phyloP scores from a whole-genome alignment of 2,113 vertebrate genomes.

The Notothenia rossii region DNA sequence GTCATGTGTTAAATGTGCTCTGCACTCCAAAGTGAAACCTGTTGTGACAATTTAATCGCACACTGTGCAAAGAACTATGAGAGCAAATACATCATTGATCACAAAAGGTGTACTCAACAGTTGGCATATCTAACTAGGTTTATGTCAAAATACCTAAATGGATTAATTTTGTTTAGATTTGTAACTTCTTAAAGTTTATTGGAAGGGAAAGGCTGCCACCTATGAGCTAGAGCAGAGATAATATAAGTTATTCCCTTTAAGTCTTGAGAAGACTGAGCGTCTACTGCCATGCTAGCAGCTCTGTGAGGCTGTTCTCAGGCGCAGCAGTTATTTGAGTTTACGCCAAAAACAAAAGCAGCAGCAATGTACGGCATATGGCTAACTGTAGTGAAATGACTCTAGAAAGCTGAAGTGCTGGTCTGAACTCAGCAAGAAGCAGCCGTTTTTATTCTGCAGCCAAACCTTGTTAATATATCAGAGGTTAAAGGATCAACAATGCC shows the following conservation, averaged over 20 bases:
- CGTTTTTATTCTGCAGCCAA: no score
- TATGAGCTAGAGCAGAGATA: neutral
- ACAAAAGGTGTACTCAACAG: neutral
- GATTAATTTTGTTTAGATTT: neutral
- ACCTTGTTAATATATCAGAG: neutral
- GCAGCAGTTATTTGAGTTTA: no score
- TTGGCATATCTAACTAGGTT: slow-evolving; percentile 9
- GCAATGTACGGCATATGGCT: no score
- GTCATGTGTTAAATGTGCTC: slow-evolving; percentile 6
- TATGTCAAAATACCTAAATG: slow-evolving; percentile 4
- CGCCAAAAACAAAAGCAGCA: no score
- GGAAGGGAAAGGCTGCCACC: no score
- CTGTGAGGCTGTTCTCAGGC: neutral
- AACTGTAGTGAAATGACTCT: no score
- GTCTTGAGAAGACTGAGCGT: neutral
- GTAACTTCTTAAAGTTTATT: neutral
- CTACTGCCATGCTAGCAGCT: neutral
- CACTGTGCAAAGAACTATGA: neutral
- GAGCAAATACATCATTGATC: neutral
- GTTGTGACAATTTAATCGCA: neutral
- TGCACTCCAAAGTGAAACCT: neutral
- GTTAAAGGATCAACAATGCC: neutral
- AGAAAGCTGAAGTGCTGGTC: no score
- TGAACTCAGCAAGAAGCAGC: no score
- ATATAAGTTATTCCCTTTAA: no score